Conservation (phyloP, 2,113 vertebrate genomes). For the Pomatorhinus ruficollis region DNA sequence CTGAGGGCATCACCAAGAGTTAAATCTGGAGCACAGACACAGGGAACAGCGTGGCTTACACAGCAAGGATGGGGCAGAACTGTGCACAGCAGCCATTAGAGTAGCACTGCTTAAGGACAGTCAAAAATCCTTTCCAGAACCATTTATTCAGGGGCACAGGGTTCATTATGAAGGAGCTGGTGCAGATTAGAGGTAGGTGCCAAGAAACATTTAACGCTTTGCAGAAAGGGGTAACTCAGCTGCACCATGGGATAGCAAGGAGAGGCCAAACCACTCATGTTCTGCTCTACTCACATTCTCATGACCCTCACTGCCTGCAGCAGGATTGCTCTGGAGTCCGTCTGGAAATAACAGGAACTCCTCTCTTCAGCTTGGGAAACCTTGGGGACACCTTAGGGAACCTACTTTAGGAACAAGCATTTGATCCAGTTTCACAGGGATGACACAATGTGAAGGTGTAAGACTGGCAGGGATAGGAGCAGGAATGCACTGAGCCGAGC, state of each 20-base stretch:
- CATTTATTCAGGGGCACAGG: neutral
- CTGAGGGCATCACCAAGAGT: neutral
- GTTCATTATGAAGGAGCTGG: neutral
- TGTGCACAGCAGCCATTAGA: neutral
- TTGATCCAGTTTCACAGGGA: neutral
- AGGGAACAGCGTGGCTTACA: neutral
- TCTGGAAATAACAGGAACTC: neutral
- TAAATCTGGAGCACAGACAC: neutral
- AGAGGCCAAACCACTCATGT: neutral
- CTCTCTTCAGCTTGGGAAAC: neutral
- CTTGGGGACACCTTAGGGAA: neutral
- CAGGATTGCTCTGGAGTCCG: neutral
- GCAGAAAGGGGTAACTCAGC: neutral
- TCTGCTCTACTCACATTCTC: neutral
- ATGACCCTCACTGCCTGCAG: neutral
- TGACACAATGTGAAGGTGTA: neutral
- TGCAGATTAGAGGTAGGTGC: neutral
- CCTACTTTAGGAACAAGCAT: neutral
- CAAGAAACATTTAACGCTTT: neutral
- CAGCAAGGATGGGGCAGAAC: neutral
- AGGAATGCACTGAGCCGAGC: neutral
- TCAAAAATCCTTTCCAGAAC: neutral
- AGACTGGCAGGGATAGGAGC: neutral
- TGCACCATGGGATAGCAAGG: neutral
- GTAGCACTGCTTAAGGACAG: neutral